Evolutionary conservation across 1,140 invertebrate genomes (phyloP).

Genomic region (Diuraphis noxia): DNA sequence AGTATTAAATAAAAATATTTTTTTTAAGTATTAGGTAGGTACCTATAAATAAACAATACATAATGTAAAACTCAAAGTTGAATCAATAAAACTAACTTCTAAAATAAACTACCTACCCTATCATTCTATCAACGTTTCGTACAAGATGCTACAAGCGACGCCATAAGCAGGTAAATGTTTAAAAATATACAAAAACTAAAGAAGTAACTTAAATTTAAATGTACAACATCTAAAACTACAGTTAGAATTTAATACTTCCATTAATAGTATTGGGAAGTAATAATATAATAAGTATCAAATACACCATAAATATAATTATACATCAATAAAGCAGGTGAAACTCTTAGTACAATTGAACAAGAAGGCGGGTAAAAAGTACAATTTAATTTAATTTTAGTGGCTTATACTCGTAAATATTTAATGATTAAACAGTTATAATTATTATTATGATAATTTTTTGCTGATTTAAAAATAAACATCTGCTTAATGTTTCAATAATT

Average conservation of each 20-base stretch:
- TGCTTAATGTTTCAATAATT: slow-evolving; percentile 2
- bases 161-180: not conserved
- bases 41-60: not conserved
- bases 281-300: not conserved
- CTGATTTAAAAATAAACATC: slow-evolving; percentile 19
- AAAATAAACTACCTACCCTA: not conserved
- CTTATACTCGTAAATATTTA: not conserved
- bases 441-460: not conserved
- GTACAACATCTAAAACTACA: not conserved
- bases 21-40: not conserved
- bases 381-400: not conserved
- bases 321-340: not conserved
- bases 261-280: not conserved
- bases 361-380: not conserved
- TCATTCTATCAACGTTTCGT: not conserved
- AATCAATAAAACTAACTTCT: not conserved
- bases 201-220: not conserved
- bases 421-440: not conserved
- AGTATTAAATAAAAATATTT: not conserved
- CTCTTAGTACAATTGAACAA: not conserved
- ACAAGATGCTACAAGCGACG: not conserved
- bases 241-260: not conserved
- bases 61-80: not conserved
- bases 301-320: not conserved
- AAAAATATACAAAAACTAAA: not conserved